These are phyloP conservation scores for Phenacoccus solenopsis DNA, from an alignment of 1,140 invertebrate genomes.

Conservation along the genomic window DNA sequence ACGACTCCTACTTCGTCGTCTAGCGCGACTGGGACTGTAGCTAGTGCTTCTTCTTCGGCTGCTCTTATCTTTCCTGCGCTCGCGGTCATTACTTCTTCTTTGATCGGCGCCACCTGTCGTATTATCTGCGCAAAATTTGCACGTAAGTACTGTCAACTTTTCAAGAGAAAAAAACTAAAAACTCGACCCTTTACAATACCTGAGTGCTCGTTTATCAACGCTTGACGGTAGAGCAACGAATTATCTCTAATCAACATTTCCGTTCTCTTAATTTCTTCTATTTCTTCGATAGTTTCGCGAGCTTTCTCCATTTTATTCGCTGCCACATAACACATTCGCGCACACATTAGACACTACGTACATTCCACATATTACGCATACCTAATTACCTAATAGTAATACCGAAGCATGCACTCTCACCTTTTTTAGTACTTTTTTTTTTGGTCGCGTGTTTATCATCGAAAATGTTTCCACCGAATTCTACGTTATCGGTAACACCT, in stretches of 20 bases:
- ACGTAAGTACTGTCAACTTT: too few species aligned
- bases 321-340: background rate
- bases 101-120: background rate
- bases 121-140: background rate
- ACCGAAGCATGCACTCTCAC: background rate
- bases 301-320: slow-evolving; percentile 25
- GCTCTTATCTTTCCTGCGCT: background rate
- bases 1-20: background rate
- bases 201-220: background rate
- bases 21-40: background rate
- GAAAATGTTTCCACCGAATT: slow-evolving; percentile 1
- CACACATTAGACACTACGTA: too few species aligned
- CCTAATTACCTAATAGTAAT: too few species aligned
- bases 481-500: background rate
- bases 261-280: slow-evolving; percentile 28
- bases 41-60: background rate
- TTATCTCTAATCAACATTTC: slow-evolving; percentile 6
- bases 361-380: too few species aligned
- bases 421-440: background rate
- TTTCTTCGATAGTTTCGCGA: slow-evolving; percentile 28
- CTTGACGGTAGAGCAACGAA: background rate
- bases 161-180: too few species aligned
- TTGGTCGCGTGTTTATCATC: background rate
- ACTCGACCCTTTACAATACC: too few species aligned
- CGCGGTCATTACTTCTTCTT: background rate